Base-by-base conservation (phyloP, 2,113 vertebrate genomes). In the Xiphias gladius region DNA sequence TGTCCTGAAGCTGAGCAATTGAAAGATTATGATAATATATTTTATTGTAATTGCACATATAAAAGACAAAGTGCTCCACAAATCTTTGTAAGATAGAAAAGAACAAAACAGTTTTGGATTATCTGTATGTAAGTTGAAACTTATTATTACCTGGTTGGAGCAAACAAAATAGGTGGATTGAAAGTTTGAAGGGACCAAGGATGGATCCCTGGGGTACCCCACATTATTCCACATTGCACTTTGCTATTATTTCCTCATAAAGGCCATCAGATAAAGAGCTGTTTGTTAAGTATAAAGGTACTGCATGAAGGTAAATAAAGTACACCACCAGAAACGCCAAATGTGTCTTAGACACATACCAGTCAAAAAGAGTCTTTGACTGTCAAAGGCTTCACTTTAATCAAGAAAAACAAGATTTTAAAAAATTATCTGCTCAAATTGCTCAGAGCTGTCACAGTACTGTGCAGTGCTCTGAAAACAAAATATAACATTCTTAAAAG, bases 1-100 rank as follows among this genome's bases (percentile, higher is more conserved):
- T 14, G 11, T 43, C 46, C 41, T 54, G n/a, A 72, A 68, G 26
- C n/a, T 24, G 22, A 69, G 78, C 17, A 62, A 28, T 13, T 76
- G 8, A 65, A 80, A 43, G 14, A 58, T 59, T 61, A 22, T 20
- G 2, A 22, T 11, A 24, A 35, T 35, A 35, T 35, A 3, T 70
- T 14, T 61, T 24, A 26, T 48, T 70, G 22, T n/a, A 30, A 22
- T 58, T 43, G 30, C 17, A 46, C 14, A 43, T 16, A 32, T 9
- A 22, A 52, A 43, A 48, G 28, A 20, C 2, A 41, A 79, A 66
- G 2, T 69, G 41, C 22, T 43, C 57, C 28, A 16, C 26, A 46
- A 69, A 32, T 41, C 19, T 24, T 35, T 74, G 41, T 35, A 67
- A 62, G 11, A 14, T 22, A 30, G 24, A 82, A 62, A 61, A 12